Evolutionary conservation across 2,113 vertebrate species (phyloP).

Genomic region (Shinisaurus crocodilurus): DNA sequence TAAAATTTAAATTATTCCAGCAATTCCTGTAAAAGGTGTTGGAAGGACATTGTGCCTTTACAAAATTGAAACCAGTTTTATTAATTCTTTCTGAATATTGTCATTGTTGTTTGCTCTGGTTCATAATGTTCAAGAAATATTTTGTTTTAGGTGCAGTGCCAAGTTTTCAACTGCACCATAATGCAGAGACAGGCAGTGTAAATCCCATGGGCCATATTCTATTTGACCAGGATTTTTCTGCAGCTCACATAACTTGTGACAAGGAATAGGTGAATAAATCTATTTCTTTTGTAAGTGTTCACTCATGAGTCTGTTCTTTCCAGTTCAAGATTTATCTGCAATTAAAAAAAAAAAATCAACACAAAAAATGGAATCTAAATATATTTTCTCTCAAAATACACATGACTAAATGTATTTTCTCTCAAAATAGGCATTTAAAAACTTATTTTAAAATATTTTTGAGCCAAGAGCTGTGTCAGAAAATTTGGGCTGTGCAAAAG

Average conservation of each 20-base stretch:
- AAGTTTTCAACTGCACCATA: neutral
- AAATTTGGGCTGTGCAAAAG: neutral
- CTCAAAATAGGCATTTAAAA: neutral
- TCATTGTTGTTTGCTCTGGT: conserved; percentile 56
- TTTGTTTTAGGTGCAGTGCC: neutral
- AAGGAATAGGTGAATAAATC: neutral
- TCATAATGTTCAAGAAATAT: conserved; percentile 60
- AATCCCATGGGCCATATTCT: neutral
- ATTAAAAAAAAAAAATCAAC: neutral
- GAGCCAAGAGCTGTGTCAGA: neutral
- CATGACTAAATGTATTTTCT: neutral
- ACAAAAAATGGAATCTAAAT: neutral
- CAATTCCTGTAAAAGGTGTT: conserved; percentile 34
- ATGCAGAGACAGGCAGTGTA: neutral
- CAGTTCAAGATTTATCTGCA: neutral
- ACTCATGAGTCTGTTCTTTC: neutral
- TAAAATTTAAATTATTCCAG: conserved; percentile 49
- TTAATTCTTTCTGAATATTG: conserved; percentile 60
- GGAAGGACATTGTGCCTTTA: conserved; percentile 49
- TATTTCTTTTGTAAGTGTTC: neutral
- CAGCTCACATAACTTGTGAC: neutral
- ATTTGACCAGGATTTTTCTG: neutral
- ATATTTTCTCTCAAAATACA: neutral
- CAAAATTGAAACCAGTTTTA: conserved; percentile 64
- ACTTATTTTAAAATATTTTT: neutral